Base-by-base conservation (phyloP, 2,113 vertebrate genomes). In the Brienomyrus longianalis region DNA sequence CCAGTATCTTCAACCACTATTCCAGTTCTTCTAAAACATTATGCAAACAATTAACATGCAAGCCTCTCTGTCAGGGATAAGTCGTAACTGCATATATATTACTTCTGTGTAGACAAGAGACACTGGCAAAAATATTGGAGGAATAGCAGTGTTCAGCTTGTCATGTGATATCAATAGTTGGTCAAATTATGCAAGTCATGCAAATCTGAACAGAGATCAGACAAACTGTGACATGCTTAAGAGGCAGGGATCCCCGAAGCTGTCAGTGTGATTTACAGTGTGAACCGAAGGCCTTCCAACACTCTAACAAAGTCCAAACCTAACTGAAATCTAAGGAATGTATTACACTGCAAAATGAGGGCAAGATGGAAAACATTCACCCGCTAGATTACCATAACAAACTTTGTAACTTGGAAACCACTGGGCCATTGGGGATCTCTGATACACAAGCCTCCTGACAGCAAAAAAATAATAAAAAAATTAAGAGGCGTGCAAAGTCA, bases 221-320 rank as follows among this genome's bases (percentile, higher is more conserved):
- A 84, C 83, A 51, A 31, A 86, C 23, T 51, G 48, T 45, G 51
- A 86, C 74, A 86, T 27, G 48, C 83, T 84, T 84, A 84, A 86
- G 47, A 86, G 45, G 23, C 83, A 86, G 51, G n/a, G n/a, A 86
- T 7, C 48, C n/a, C 11, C 4, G 13, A 85, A 50, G 11, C 47
- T 51, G 74, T 80, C 83, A 86, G 8, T 48, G 45, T 48, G 48
- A 86, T 51, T 80, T 80, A 80, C 74, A 80, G 74, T 43, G 31
- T 43, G 35, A 80, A 80, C 74, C 5, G 11, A 43, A 7, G 74
- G 74, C 35, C 74, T 35, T 23, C 9, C 8, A 80, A 80, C 74
- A 80, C 43, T 43, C 43, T 43, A 31, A 15, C 62, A 77, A 77
- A 77, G 39, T 77, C 70, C 70, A 77, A 77, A 5, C 31, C 4